These are phyloP conservation scores for mouse (Mus musculus) DNA, from an alignment of 2,113 vertebrate genomes.

Conservation along the genomic window GRCm39 chr10:28265001-28265500, in stretches of 20 bases:
- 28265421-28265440: not conserved
- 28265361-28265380: not conserved
- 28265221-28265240: too few species aligned
- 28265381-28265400: not conserved
- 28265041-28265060: not conserved
- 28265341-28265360: not conserved
- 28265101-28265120: not conserved
- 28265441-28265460: not conserved
- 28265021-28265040: fast-evolving
- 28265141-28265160: not conserved
- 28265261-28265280: not conserved
- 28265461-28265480: not conserved
- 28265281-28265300: not conserved
- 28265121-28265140: not conserved
- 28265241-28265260: not conserved
- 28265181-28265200: constrained; percentile 1
- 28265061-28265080: not conserved
- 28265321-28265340: not conserved
- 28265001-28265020: not conserved
- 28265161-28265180: not conserved
- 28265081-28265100: not conserved
- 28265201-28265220: not conserved
- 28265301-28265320: not conserved
- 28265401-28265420: not conserved
- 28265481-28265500: not conserved